Base-by-base conservation (phyloP, 1,140 invertebrate species). In the Pristionchus pacificus region DNA sequence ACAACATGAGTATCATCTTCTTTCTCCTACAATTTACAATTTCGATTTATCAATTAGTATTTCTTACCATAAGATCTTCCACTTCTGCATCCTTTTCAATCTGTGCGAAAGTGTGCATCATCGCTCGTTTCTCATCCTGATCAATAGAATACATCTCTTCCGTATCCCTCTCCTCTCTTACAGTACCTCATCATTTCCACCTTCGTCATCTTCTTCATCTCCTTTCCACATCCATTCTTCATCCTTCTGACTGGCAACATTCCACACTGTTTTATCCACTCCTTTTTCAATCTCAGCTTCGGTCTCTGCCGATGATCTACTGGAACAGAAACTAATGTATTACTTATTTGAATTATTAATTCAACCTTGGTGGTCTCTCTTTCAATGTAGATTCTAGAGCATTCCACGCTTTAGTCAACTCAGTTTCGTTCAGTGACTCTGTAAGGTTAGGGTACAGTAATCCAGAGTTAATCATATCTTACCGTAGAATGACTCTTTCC, bases 141-240 rank as follows among this genome's bases (percentile, higher is more conserved):
- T 49, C 38, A 49, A 49, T 10, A 49, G 6, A 49, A 49, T 49
- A 49, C 38, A n/a, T 49, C 38, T 49, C 38, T n/a, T n/a, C n/a
- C n/a, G n/a, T n/a, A n/a, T n/a, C n/a, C n/a, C n/a, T n/a, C n/a
- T n/a, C n/a, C n/a, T n/a, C n/a, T n/a, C n/a, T n/a, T n/a, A n/a
- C n/a, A 58, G 49, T 28, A 30, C 65, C 24, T 66, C 65, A 28
- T 66, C 49, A 66, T 29, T 28, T 6, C 31, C 19, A 10, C 49
- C 49, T 31, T 66, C 65, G 32, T 66, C 59, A 57, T 66, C 65
- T 24, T 66, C 65, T n/a, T 66, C 65, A 58, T 66, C 65, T 29
- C 49, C 14, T 0, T 27, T n/a, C 15, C 59, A 38, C 32, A 58
- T 57, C 24, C 65, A 29, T 31, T 66, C 65, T 19, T 66, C 65